Conservation (phyloP, 2,113 vertebrate genomes). For the Myocastor coypus region DNA sequence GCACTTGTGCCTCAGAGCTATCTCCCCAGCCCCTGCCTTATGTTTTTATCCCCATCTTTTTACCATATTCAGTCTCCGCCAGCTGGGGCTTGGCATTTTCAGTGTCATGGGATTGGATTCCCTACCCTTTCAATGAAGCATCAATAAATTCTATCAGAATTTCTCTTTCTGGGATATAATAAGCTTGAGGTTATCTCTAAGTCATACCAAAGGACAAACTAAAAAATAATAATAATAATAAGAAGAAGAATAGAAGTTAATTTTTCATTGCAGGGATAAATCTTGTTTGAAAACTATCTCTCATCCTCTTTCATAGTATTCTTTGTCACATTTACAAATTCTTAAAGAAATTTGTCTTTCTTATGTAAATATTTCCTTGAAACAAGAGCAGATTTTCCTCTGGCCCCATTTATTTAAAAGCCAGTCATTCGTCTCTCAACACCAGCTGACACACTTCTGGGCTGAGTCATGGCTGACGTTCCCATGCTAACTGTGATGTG, state of each 20-base stretch:
- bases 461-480: neutral
- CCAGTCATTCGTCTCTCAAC: neutral
- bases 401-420: neutral
- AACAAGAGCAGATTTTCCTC: neutral
- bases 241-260: neutral
- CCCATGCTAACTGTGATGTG: neutral
- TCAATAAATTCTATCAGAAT: neutral
- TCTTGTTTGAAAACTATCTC: neutral
- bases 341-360: neutral
- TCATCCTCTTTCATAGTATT: neutral
- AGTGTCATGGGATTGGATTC: neutral
- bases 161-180: neutral
- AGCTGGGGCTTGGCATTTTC: neutral
- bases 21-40: too few species aligned
- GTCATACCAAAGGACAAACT: neutral
- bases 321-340: neutral
- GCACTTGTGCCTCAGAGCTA: too few species aligned
- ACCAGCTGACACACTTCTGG: neutral
- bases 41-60: too few species aligned
- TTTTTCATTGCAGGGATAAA: neutral
- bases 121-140: neutral
- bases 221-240: neutral
- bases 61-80: rapidly evolving
- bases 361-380: neutral
- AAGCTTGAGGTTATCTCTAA: neutral